A percentile compares a stretch with the other conserved stretches of the same genome.
phyloP scores from a whole-genome alignment of 2,113 vertebrate species.

The Ursus arctos region DNA sequence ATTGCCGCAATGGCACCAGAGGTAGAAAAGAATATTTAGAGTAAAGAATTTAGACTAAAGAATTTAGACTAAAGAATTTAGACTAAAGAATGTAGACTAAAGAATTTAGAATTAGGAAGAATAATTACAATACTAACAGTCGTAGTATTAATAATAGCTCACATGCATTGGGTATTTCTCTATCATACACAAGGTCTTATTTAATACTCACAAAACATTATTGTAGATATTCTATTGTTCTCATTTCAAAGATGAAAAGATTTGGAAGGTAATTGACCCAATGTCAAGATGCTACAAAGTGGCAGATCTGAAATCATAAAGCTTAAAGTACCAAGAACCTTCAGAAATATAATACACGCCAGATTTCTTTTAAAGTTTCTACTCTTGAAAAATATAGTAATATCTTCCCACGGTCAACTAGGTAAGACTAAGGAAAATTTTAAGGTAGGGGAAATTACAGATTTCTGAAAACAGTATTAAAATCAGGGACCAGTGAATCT shows the following conservation, averaged over 20 bases:
- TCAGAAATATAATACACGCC: neutral
- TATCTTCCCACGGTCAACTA: neutral
- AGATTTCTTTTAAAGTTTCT: neutral
- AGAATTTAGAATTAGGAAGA: neutral
- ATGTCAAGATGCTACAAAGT: neutral
- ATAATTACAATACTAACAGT: neutral
- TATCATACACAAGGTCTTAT: neutral
- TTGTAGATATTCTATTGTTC: neutral
- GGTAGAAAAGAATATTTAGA: neutral
- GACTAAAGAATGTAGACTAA: no score
- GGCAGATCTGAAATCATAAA: neutral
- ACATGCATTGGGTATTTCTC: neutral
- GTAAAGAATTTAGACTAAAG: no score
- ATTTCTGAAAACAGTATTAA: neutral
- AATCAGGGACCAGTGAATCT: neutral
- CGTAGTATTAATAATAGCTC: neutral
- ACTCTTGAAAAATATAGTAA: neutral
- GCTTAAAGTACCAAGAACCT: neutral
- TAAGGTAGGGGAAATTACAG: neutral
- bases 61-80: no score
- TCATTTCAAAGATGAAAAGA: conserved; percentile 27
- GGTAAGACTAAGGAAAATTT: neutral
- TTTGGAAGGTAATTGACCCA: neutral
- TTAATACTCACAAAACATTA: neutral
- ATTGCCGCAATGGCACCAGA: neutral